Conservation (phyloP, 2,888 invertebrate genomes). For the Galeruca laticollis region DNA sequence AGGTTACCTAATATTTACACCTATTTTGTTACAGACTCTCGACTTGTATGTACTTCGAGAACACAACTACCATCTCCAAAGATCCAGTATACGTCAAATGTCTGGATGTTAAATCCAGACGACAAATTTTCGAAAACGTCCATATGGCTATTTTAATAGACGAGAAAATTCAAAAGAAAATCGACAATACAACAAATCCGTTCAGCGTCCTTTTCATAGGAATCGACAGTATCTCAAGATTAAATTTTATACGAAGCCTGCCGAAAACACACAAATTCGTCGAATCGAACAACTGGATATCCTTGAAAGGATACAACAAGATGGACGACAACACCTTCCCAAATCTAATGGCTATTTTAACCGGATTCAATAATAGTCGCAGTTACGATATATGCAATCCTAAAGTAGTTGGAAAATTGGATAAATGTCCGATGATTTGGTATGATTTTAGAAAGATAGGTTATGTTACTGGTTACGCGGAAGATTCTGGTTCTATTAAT, state of each 20-base stretch:
- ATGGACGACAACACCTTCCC: conserved; percentile 91
- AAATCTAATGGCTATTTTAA: conserved; percentile 85
- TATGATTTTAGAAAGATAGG: conserved; percentile 77
- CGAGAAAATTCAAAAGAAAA: conserved; percentile 54
- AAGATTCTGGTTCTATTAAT: conserved; percentile 79
- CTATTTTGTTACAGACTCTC: conserved; percentile 62
- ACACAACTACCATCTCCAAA: conserved; percentile 62
- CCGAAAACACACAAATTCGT: conserved; percentile 77
- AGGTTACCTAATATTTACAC: no score
- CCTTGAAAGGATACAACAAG: conserved; percentile 68
- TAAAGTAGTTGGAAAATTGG: conserved; percentile 70
- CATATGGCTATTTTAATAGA: conserved; percentile 66
- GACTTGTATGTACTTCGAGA: conserved; percentile 67
- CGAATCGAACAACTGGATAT: conserved; percentile 66
- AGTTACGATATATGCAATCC: conserved; percentile 69
- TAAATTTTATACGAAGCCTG: conserved; percentile 83
- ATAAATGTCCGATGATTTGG: conserved; percentile 84
- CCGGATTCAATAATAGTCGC: conserved; percentile 63
- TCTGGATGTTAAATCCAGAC: conserved; percentile 51
- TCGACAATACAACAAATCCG: conserved; percentile 56
- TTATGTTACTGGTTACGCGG: conserved; percentile 83
- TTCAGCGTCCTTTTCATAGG: conserved; percentile 84
- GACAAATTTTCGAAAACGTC: conserved; percentile 68
- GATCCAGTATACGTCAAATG: conserved; percentile 71
- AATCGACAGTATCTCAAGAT: conserved; percentile 86